Conservation (phyloP, 2,888 invertebrate genomes). For the Watsonalla cultraria region DNA sequence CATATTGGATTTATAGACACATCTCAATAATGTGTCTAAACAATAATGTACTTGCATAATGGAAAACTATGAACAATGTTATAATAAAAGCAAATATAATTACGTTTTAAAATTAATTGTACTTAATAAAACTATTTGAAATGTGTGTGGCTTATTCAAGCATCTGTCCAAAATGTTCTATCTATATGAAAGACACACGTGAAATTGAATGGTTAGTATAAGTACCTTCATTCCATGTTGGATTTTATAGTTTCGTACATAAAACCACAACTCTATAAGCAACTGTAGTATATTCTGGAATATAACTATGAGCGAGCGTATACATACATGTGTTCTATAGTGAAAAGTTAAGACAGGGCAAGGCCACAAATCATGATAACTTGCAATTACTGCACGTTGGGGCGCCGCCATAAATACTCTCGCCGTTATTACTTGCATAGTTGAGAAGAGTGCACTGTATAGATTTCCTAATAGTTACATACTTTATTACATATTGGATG, state of each 20-base stretch:
- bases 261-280: background rate
- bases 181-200: no score
- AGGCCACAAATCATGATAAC: conserved; percentile 66
- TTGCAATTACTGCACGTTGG: conserved; percentile 59
- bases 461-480: conserved; percentile 11
- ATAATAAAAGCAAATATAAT: no score
- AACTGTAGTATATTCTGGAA: conserved; percentile 6
- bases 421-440: conserved; percentile 65
- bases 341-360: conserved; percentile 46
- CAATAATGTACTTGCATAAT: no score
- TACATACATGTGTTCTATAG: conserved; percentile 18
- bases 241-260: no score
- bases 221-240: no score
- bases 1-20: background rate
- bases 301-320: conserved; percentile 17
- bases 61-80: no score
- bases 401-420: conserved; percentile 52
- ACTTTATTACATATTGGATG: background rate
- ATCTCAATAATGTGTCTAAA: no score
- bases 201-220: no score
- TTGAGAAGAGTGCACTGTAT: conserved; percentile 49
- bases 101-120: no score
- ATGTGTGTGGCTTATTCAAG: no score
- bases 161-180: no score
- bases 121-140: no score